Base-by-base conservation (phyloP, 2,113 vertebrate species). In the Leptobrachium leishanense region DNA sequence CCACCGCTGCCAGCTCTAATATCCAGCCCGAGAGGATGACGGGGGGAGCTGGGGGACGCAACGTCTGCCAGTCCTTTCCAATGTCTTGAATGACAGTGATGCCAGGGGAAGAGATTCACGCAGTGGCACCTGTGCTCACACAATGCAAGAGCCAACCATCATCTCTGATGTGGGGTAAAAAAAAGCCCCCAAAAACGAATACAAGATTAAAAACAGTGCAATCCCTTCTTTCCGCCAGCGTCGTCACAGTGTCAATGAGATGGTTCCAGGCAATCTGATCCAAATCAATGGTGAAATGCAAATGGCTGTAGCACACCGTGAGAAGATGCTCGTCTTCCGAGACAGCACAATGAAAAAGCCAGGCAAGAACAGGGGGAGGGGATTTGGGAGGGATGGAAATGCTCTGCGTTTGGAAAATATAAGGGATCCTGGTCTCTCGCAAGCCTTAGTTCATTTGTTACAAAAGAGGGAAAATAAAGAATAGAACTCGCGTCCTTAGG, bases 271-370 rank as follows among this genome's bases (percentile, higher is more conserved):
- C 71, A 59, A 57, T 20, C 20, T 31, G 20, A 31, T 31, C 20
- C 20, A 4, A 50, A 62, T 43, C 46, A 62, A 70, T 73, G 44
- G 10, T 40, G 44, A 72, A 74, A 74, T 81, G 78, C 71, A 81
- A 81, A 81, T 81, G 78, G 78, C 78, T 81, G 78, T 40, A 74
- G 71, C 72, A 65, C 78, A 81, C 42, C 42, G 72, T 66, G 72
- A 40, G 72, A 79, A 42, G 77, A 73, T 79, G 77, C 69, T 79
- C 55, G 62, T 15, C 77, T 72, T 70, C 42, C 43, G 64, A 81
- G 78, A 50, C 78, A 74, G 78, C 78, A 81, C 78, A 81, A 81
- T 81, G 71, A 59, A 62, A 81, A 80, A 39, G 77, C 46, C 41
- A 55, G 64, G 67, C 59, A 46, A 50, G 44, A 53, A 31, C 20